Percentiles rank a stretch among this genome's conserved stretches.
Evolutionary conservation across 2,888 invertebrate genomes (phyloP).

Genomic region (Ormyrus rosae): DNA sequence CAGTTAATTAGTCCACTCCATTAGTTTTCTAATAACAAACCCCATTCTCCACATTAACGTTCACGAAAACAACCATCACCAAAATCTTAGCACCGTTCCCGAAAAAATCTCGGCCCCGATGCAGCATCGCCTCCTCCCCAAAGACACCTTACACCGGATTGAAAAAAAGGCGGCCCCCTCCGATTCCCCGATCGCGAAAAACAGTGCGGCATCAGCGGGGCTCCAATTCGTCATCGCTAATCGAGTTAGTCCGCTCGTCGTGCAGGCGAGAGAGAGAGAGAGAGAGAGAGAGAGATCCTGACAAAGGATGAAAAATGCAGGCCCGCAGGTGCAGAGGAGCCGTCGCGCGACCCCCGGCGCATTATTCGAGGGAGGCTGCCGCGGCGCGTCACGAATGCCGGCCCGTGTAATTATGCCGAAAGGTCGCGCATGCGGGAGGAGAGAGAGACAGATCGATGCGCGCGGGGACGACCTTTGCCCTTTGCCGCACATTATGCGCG

Average conservation of each 20-base stretch:
- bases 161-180: too few species aligned
- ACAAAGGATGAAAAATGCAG: conserved; percentile 57
- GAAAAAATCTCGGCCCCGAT: too few species aligned
- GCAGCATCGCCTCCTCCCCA: too few species aligned
- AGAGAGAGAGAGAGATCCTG: conserved; percentile 3
- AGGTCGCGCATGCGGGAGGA: conserved; percentile 8
- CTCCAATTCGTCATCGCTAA: conserved; percentile 46
- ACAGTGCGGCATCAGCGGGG: background rate
- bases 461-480: conserved; percentile 5
- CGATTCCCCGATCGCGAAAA: too few species aligned
- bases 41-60: too few species aligned
- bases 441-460: background rate
- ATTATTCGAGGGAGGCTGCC: conserved; percentile 1
- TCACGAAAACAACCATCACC: too few species aligned
- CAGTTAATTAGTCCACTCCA: too few species aligned
- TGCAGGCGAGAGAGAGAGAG: conserved; percentile 3
- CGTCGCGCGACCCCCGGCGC: background rate
- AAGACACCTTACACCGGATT: too few species aligned
- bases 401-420: conserved; percentile 51
- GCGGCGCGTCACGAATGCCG: conserved; percentile 40
- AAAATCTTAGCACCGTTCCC: too few species aligned
- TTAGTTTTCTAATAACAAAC: too few species aligned
- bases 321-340: conserved; percentile 52
- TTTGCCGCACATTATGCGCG: background rate
- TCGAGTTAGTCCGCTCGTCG: conserved; percentile 34